These are phyloP conservation scores for Neolamprologus variostigma DNA, from an alignment of 2,113 vertebrate genomes.

Conservation along the genomic window DNA sequence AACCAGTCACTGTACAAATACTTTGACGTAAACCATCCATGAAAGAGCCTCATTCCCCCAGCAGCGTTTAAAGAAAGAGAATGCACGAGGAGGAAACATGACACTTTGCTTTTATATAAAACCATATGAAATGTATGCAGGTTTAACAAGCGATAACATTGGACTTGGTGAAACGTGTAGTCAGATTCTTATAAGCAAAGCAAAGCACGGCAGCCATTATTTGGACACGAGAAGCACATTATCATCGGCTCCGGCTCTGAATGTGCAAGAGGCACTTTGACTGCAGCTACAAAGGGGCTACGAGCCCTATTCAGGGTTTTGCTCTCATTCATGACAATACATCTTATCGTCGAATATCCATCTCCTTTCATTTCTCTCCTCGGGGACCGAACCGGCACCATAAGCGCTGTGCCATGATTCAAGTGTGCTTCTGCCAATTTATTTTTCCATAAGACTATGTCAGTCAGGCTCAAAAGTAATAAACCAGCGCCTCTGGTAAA, in stretches of 20 bases:
- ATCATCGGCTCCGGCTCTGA: slow-evolving; percentile 20
- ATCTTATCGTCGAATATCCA: slow-evolving; percentile 30
- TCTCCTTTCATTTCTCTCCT: slow-evolving; percentile 36
- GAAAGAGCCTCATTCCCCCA: slow-evolving; percentile 14
- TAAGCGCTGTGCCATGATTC: slow-evolving; percentile 24
- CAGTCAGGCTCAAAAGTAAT: slow-evolving; percentile 36
- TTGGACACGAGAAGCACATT: slow-evolving; percentile 42
- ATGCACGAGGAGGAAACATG: slow-evolving; percentile 14
- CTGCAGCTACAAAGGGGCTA: slow-evolving; percentile 28
- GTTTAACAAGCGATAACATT: slow-evolving; percentile 35
- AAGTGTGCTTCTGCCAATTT: slow-evolving; percentile 28
- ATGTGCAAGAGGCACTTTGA: slow-evolving; percentile 26
- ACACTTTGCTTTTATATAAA: slow-evolving; percentile 28
- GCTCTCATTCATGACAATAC: slow-evolving; percentile 29
- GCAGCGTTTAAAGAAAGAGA: slow-evolving; percentile 30
- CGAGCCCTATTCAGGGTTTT: not conserved
- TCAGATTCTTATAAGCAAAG: slow-evolving; percentile 20
- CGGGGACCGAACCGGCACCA: not conserved
- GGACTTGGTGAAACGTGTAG: slow-evolving; percentile 29
- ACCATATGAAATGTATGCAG: not conserved
- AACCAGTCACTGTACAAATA: slow-evolving; percentile 41
- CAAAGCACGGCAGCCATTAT: slow-evolving; percentile 30
- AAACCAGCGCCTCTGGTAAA: slow-evolving; percentile 15
- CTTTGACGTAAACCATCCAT: slow-evolving; percentile 22
- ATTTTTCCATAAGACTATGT: slow-evolving; percentile 28